Base-by-base conservation (phyloP, 2,113 vertebrate species). In the Uropsilus gracilis region DNA sequence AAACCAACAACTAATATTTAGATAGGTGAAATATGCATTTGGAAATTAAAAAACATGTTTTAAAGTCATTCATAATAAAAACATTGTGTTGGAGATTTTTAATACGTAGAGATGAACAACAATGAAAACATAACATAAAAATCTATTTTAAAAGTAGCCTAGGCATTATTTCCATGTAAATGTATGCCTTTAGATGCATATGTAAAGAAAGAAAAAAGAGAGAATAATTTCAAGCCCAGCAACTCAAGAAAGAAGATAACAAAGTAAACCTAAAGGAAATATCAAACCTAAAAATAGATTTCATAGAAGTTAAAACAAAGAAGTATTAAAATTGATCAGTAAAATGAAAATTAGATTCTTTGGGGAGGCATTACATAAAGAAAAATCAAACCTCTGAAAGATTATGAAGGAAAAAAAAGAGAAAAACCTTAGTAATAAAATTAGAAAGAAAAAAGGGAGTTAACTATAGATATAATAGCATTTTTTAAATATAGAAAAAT, bases 111-210 rank as follows among this genome's bases (percentile, higher is more conserved):
- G 73, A 24, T 82, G n/a, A 88, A 34, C 37, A 68, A 42, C 46
- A 53, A 86, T 66, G 37, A 83, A 76, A 89, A 82, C 24, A 53
- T 81, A 75, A 73, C 24, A 30, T 75, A 80, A 80, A 89, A 86
- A n/a, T n/a, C n/a, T n/a, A n/a, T n/a, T n/a, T n/a, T n/a, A 91
- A 30, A 89, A 72, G 14, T 64, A 81, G 30, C 42, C 14, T 59
- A 48, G 63, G 18, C 61, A 93, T 80, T 86, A 55, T 68, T 94
- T 80, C 86, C 34, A 63, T 87, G 44, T 48, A 90, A 80, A 87
- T 75, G 16, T 50, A 30, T 48, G 26, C 10, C 53, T 73, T 88
- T 69, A 82, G 57, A 61, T 81, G 8, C 28, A 59, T 30, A 44
- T 68, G 8, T 66, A 57, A 63, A 18, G 53, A 68, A 69, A 37